Evolutionary conservation across 2,113 vertebrate species (phyloP).

Genomic region (Callocephalon fimbriatum): DNA sequence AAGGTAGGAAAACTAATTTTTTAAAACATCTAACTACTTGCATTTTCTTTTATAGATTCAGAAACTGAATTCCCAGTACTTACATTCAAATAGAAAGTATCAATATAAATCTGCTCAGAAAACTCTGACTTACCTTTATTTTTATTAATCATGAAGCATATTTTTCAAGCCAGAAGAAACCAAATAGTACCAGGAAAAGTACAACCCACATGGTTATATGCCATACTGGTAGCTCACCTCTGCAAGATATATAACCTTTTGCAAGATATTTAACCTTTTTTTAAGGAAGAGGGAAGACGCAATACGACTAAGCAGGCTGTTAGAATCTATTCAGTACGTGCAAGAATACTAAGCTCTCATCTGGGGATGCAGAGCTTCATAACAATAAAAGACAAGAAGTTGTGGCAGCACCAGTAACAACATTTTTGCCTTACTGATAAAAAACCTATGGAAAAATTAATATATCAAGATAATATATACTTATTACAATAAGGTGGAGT

Average conservation of each 20-base stretch:
- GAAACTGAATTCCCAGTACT: neutral
- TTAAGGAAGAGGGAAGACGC: neutral
- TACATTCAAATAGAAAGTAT: neutral
- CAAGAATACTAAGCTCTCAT: neutral
- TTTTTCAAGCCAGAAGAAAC: neutral
- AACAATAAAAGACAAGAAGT: neutral
- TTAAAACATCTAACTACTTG: neutral
- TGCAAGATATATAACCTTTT: neutral
- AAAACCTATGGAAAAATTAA: neutral
- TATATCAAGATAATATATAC: neutral
- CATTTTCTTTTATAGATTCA: neutral
- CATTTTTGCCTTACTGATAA: neutral
- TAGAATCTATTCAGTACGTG: neutral
- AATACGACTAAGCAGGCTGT: neutral
- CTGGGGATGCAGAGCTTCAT: neutral
- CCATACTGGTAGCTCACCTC: neutral
- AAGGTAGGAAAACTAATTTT: neutral
- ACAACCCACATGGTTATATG: neutral
- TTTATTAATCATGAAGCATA: neutral
- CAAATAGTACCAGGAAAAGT: neutral
- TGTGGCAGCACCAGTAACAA: neutral
- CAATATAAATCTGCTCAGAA: neutral
- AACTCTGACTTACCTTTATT: neutral
- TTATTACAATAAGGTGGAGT: neutral
- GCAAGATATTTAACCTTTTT: neutral